A percentile compares a stretch with the other conserved stretches of the same genome.
Conservation (phyloP, 2,113 vertebrate genomes). For the Ictalurus punctatus region DNA sequence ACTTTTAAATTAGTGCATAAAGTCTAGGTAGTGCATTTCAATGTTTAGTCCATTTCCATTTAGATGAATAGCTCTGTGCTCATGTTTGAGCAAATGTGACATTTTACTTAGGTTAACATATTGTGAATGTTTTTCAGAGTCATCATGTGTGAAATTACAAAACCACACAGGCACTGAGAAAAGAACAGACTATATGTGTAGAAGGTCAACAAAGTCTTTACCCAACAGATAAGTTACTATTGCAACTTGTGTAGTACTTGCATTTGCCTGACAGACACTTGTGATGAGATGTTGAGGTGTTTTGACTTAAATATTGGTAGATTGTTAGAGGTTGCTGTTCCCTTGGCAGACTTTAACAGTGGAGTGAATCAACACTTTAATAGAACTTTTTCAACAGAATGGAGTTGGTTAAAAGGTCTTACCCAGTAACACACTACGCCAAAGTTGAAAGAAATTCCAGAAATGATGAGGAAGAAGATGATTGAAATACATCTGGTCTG, state of each 20-base stretch:
- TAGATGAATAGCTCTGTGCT: conserved; percentile 53
- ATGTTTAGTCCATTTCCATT: conserved; percentile 58
- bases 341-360: conserved; percentile 26
- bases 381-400: no score
- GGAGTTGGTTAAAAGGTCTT: no score
- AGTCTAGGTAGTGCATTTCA: conserved; percentile 45
- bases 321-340: neutral
- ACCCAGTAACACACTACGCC: no score
- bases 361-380: neutral
- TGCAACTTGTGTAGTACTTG: conserved; percentile 20
- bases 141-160: conserved; percentile 58
- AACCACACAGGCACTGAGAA: conserved; percentile 46
- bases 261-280: conserved; percentile 38
- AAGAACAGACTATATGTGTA: conserved; percentile 26
- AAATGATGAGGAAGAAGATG: no score
- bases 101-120: conserved; percentile 57
- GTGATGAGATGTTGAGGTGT: conserved; percentile 23
- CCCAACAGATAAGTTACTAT: conserved; percentile 48
- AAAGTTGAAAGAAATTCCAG: no score
- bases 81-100: conserved; percentile 57
- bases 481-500: no score
- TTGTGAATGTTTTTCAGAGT: conserved; percentile 57
- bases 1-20: conserved; percentile 45
- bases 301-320: neutral
- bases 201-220: conserved; percentile 50